phyloP scores from a whole-genome alignment of 2,888 invertebrate genomes.

The Lumbricus terrestris region DNA sequence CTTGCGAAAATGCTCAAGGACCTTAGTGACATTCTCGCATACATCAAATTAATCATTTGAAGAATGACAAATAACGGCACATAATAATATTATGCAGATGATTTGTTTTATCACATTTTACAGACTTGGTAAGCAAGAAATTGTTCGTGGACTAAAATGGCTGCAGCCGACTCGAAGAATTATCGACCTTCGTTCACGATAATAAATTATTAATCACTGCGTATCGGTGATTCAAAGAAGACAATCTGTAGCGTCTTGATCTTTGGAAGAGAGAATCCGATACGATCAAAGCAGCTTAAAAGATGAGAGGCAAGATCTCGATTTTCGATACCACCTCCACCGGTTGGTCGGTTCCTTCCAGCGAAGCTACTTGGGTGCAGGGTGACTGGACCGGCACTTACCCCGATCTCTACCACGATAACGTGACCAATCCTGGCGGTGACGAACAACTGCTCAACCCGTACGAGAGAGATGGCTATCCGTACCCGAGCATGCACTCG shows the following conservation, averaged over 20 bases:
- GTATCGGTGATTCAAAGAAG: background rate
- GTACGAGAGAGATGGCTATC: background rate
- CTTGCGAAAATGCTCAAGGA: too few species aligned
- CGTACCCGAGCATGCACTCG: slow-evolving; percentile 81
- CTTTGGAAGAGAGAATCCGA: background rate
- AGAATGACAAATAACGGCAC: too few species aligned
- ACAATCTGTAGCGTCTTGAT: background rate
- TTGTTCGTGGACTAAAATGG: background rate
- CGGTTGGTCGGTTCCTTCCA: background rate
- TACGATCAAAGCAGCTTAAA: background rate
- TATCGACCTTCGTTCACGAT: background rate
- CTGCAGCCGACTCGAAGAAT: background rate
- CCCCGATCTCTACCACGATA: background rate
- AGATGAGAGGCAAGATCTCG: background rate
- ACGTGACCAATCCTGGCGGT: background rate
- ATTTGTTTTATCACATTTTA: background rate
- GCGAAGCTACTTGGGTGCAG: background rate
- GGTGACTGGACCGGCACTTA: background rate
- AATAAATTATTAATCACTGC: too few species aligned
- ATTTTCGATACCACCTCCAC: background rate
- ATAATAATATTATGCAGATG: too few species aligned
- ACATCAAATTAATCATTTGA: too few species aligned
- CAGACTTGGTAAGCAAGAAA: background rate
- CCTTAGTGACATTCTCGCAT: too few species aligned
- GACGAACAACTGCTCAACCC: background rate